Evolutionary conservation across 2,113 vertebrate genomes (phyloP).

Genomic region (Pseudorectes ferrugineus): DNA sequence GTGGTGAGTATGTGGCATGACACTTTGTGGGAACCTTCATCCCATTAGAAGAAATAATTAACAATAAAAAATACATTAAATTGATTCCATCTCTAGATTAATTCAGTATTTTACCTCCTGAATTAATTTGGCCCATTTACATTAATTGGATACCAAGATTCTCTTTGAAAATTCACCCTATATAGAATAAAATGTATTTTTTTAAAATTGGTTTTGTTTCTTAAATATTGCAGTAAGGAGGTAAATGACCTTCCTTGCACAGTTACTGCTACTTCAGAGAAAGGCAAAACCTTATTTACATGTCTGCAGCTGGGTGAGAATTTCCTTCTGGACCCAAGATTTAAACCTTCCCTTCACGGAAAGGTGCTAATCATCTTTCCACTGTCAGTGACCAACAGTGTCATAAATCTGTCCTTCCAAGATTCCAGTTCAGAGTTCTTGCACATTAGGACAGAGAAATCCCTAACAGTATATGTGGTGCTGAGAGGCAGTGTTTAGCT

Average conservation of each 20-base stretch:
- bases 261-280: neutral
- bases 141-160: neutral
- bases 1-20: conserved; percentile 72
- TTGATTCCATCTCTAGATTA: neutral
- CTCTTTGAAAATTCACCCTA: neutral
- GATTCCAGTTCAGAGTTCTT: neutral
- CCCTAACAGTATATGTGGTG: neutral
- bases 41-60: neutral
- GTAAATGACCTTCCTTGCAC: neutral
- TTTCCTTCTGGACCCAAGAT: neutral
- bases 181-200: neutral
- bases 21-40: neutral
- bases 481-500: neutral
- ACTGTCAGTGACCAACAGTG: neutral
- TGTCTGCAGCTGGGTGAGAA: neutral
- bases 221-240: neutral
- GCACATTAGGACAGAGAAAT: neutral
- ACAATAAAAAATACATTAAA: neutral
- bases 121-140: neutral
- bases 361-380: neutral
- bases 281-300: neutral
- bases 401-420: neutral
- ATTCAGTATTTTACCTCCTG: neutral
- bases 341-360: neutral
- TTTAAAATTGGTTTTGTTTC: neutral